Evolutionary conservation across 2,797 vertebrate genomes (phyloP).

Genomic region (Sebastes melanostomus): DNA sequence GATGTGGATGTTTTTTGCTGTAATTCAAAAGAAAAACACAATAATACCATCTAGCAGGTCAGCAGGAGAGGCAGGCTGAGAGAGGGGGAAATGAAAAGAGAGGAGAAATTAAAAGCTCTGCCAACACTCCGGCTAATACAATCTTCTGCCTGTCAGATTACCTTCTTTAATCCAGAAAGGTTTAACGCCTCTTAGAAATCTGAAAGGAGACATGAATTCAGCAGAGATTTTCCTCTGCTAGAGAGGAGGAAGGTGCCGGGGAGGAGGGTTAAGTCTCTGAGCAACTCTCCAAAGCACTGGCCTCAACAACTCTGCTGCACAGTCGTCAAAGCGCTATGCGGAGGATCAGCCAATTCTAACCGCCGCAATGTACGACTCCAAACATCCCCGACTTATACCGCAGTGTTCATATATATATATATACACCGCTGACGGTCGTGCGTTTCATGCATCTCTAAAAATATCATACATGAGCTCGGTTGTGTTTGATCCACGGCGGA

Average conservation of each 20-base stretch:
- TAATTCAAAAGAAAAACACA: slow-evolving; percentile 73
- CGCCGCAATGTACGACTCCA: slow-evolving; percentile 12
- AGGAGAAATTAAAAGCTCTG: slow-evolving; percentile 81
- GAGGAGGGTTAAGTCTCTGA: slow-evolving; percentile 71
- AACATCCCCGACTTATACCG: neutral
- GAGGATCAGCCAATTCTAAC: slow-evolving; percentile 56
- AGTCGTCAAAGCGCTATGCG: slow-evolving; percentile 44
- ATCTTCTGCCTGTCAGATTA: slow-evolving; percentile 86
- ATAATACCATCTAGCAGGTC: slow-evolving; percentile 76
- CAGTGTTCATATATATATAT: neutral
- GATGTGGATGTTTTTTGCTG: slow-evolving; percentile 70
- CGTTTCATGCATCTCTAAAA: slow-evolving; percentile 12
- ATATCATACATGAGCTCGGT: neutral
- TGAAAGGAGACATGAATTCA: slow-evolving; percentile 83
- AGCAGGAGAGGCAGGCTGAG: slow-evolving; percentile 60
- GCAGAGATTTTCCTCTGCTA: slow-evolving; percentile 74
- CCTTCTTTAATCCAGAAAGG: slow-evolving; percentile 85
- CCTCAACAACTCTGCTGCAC: slow-evolving; percentile 66
- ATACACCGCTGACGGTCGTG: too few species aligned
- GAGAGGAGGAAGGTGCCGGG: slow-evolving; percentile 58
- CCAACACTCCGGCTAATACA: slow-evolving; percentile 82
- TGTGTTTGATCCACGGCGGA: neutral
- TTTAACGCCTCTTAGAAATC: slow-evolving; percentile 83
- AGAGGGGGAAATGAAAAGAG: slow-evolving; percentile 65
- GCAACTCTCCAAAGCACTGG: slow-evolving; percentile 68